These are phyloP conservation scores for Girardia tigrina DNA, from an alignment of 2,888 invertebrate genomes.

Conservation along the genomic window DNA sequence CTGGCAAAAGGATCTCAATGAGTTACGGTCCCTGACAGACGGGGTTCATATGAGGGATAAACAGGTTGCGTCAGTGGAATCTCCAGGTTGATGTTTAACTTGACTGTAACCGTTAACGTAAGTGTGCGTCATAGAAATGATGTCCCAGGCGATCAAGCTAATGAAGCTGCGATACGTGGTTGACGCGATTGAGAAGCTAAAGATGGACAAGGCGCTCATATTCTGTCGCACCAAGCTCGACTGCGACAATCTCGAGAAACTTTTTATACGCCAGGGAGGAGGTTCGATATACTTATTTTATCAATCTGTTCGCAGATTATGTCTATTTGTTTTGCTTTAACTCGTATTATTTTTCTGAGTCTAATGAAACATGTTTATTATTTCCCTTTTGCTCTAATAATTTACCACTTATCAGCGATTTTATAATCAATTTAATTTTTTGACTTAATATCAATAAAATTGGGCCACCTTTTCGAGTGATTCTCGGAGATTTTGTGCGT, in stretches of 20 bases:
- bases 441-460: too few relatives aligned
- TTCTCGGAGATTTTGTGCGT: too few relatives aligned
- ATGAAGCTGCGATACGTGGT: constrained; percentile 92
- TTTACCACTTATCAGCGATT: too few relatives aligned
- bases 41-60: neutral
- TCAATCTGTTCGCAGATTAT: neutral
- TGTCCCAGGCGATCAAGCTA: constrained; percentile 86
- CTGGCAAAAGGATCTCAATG: neutral
- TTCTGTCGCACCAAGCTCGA: constrained; percentile 96
- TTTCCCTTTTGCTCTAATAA: too few relatives aligned
- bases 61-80: neutral
- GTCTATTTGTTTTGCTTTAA: too few relatives aligned
- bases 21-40: neutral
- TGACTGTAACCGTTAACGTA: too few relatives aligned
- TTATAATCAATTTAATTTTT: too few relatives aligned
- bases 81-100: neutral
- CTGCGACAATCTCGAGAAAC: constrained; percentile 87
- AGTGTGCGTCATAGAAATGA: constrained; percentile 61
- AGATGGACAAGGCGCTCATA: constrained; percentile 86
- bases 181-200: constrained; percentile 74
- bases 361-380: neutral
- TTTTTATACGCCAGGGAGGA: constrained; percentile 59
- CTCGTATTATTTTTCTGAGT: constrained; percentile 31
- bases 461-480: too few relatives aligned
- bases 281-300: constrained; percentile 39